These are phyloP conservation scores for Gavia stellata DNA, from an alignment of 2,113 vertebrate genomes.

Conservation along the genomic window DNA sequence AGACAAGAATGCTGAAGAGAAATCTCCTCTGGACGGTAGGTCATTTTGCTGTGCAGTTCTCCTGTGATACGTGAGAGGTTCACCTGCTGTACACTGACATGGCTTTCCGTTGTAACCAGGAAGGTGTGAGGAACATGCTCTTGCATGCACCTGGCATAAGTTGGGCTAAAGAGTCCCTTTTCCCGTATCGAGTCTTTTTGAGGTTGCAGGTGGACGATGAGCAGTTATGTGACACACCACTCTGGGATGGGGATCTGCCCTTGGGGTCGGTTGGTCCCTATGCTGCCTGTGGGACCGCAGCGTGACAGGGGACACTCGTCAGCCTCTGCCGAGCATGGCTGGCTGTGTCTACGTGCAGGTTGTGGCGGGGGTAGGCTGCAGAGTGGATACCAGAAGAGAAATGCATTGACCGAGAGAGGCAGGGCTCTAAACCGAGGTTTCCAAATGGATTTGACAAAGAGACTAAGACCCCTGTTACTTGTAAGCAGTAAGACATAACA, in stretches of 20 bases:
- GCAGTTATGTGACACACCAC: neutral
- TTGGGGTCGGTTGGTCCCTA: neutral
- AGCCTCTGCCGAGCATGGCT: neutral
- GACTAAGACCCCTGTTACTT: conserved; percentile 49
- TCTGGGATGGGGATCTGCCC: conserved; percentile 25
- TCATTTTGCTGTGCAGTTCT: neutral
- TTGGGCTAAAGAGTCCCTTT: neutral
- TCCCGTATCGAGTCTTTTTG: neutral
- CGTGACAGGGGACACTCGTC: neutral
- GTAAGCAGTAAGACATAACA: conserved; percentile 67
- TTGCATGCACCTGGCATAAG: neutral
- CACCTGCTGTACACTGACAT: neutral
- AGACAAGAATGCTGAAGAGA: conserved; percentile 91
- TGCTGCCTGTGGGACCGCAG: neutral
- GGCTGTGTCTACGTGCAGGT: neutral
- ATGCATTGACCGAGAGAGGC: neutral
- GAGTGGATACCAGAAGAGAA: neutral
- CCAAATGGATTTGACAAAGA: neutral
- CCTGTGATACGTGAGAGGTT: neutral
- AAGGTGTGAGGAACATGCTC: neutral
- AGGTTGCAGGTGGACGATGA: neutral
- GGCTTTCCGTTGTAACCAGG: neutral
- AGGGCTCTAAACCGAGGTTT: neutral
- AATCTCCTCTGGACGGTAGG: conserved; percentile 89
- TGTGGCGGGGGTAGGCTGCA: neutral